Conservation (phyloP, 2,888 invertebrate species). For the Liposcelis brunnea region DNA sequence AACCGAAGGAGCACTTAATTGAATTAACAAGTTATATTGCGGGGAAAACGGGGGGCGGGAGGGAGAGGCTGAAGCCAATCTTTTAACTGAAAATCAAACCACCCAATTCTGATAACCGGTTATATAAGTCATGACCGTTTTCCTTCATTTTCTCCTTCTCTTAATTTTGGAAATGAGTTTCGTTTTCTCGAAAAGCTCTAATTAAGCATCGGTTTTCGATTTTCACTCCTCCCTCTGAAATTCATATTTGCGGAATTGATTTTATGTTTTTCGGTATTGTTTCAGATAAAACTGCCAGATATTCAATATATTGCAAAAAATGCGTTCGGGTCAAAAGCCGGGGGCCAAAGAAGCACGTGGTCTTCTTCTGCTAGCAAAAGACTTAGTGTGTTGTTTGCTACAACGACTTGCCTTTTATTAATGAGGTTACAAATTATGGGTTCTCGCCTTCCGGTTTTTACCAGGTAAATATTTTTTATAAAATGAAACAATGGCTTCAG, state of each 20-base stretch:
- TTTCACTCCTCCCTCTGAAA: not conserved
- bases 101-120: no score
- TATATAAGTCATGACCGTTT: not conserved
- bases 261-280: constrained; percentile 14
- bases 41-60: no score
- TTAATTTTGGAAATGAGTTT: not conserved
- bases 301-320: constrained; percentile 30
- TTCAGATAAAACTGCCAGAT: constrained; percentile 32
- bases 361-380: constrained; percentile 56
- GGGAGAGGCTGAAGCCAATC: no score
- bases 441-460: constrained; percentile 88
- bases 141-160: constrained; percentile 5
- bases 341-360: constrained; percentile 28
- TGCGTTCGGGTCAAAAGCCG: constrained; percentile 33
- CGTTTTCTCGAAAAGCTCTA: no score
- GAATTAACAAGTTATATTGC: no score
- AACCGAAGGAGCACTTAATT: no score
- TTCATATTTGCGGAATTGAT: not conserved
- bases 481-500: no score
- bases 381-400: constrained; percentile 57
- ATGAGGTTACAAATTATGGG: constrained; percentile 89
- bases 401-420: constrained; percentile 62
- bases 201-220: no score
- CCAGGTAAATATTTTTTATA: no score
- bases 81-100: no score